Evolutionary conservation across 2,113 vertebrate species (phyloP).

Genomic region (Phyllostomus hastatus): DNA sequence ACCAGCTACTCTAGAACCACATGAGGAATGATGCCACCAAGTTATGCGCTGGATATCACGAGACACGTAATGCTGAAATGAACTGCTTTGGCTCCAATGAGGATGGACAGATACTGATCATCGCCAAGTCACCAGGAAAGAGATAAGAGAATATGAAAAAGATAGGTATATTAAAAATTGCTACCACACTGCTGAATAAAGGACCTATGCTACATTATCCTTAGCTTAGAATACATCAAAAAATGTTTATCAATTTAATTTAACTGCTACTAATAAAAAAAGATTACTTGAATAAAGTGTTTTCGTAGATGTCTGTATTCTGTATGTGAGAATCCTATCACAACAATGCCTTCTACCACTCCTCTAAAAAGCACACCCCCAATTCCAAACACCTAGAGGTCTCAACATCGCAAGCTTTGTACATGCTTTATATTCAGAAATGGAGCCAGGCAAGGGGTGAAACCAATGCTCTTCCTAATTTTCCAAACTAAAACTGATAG

Average conservation of each 20-base stretch:
- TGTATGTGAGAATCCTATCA: background rate
- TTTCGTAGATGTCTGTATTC: background rate
- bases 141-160: background rate
- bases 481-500: conserved; percentile 39
- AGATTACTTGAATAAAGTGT: background rate
- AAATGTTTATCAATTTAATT: background rate
- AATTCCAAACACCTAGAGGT: background rate
- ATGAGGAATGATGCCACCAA: background rate
- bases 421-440: background rate
- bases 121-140: background rate
- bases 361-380: background rate
- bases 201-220: background rate
- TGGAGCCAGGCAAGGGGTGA: background rate
- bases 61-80: background rate
- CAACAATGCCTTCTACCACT: background rate
- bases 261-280: background rate
- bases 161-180: background rate
- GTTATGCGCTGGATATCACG: background rate
- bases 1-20: background rate
- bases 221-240: background rate
- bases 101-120: background rate
- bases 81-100: background rate
- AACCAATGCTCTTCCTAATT: background rate
- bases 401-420: background rate
- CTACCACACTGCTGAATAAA: background rate